Base-by-base conservation (phyloP, 2,797 vertebrate genomes). In the Diceros bicornis region DNA sequence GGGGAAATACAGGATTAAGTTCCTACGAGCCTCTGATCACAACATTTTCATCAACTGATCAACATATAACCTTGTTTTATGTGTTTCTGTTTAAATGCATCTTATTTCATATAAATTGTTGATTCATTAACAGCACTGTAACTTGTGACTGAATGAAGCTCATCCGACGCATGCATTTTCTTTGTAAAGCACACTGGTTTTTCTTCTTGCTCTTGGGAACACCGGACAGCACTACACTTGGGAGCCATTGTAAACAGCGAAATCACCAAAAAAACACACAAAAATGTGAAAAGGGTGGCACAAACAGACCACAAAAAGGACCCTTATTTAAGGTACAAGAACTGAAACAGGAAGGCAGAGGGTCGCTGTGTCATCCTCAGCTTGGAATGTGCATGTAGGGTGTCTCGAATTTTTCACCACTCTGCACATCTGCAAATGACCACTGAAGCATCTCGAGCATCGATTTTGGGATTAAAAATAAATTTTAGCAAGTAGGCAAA, bases 181-280 rank as follows among this genome's bases (percentile, higher is more conserved):
- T 47, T 55, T 4, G 1, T 12, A 12, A 0, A 3, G 57, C 25
- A 8, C 13, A 5, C 29, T 41, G 0, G 10, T 9, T 6, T 7
- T 6, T 2, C 23, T 62, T 55, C 71, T 21, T 5, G 8, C 9
- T 34, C 6, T 17, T 11, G 9, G 34, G 37, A 44, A n/a, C 27
- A 37, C 55, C 0, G 0, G 50, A 13, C 11, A 41, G 16, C 29
- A 10, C 23, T 27, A 14, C 0, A 27, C 47, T 44, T 14, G 47
- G 77, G 68, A 29, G 18, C 50, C 62, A 27, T 75, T 62, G 79
- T 50, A 74, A 96, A 62, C n/a, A 29, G 34, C 2, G 14, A 91
- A 91, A 10, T 57, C 77, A 59, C 16, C 61, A 25, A 41, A 23
- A 52, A 88, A 61, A 74, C 13, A 12, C 14, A 29, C 20, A 8